These are phyloP conservation scores for Brachyhypopomus occidentalis DNA, from an alignment of 2,113 vertebrate species.

Conservation along the genomic window DNA sequence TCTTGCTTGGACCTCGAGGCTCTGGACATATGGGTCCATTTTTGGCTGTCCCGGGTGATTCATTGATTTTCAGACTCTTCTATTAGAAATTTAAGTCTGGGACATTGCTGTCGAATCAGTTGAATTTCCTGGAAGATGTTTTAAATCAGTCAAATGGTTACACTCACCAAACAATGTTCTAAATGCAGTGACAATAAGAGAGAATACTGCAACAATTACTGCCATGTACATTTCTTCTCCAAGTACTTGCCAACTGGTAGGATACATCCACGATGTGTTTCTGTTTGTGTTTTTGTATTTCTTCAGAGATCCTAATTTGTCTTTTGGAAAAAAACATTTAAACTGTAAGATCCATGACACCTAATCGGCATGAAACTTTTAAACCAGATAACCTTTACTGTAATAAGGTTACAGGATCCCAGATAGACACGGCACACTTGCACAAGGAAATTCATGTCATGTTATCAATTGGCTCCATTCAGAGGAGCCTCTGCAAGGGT, in stretches of 20 bases:
- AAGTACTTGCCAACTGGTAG: no score
- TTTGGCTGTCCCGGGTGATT: slow-evolving; percentile 7
- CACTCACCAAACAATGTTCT: no score
- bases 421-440: slow-evolving; percentile 20
- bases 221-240: no score
- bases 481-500: slow-evolving; percentile 14
- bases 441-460: slow-evolving; percentile 16
- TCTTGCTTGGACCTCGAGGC: background rate
- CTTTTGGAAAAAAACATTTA: background rate
- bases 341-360: background rate
- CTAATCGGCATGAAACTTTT: background rate
- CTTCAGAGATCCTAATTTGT: background rate
- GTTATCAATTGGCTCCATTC: slow-evolving; percentile 29
- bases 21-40: slow-evolving; percentile 27
- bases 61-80: slow-evolving; percentile 1
- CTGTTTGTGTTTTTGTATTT: no score
- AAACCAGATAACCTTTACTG: slow-evolving; percentile 34
- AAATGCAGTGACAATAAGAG: no score
- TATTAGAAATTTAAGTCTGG: background rate
- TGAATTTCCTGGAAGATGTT: background rate
- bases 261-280: no score
- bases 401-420: slow-evolving; percentile 29
- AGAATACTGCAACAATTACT: no score
- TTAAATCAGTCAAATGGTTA: slow-evolving; percentile 7
- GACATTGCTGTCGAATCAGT: slow-evolving; percentile 6